Base-by-base conservation (phyloP, 1,140 invertebrate genomes). In the Drosophila bipectinata region DNA sequence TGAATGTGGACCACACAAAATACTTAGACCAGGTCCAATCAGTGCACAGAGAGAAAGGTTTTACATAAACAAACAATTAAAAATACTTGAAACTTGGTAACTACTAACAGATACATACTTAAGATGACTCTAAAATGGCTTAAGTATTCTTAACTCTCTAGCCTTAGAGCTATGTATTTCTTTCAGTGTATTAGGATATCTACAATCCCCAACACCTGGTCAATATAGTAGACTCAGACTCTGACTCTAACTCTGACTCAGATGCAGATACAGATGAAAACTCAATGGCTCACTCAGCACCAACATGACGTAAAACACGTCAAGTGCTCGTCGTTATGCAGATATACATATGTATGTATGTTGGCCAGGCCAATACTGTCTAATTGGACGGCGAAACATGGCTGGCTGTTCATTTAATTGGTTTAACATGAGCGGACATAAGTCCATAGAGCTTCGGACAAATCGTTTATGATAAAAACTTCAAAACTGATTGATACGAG, bases 401-500 rank as follows among this genome's bases (percentile, higher is more conserved):
- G 26, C 52, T 8, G 39, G 56, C 41, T 69, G 64, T 45, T 44
- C 34, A 58, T 26, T 47, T 41, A 30, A 74, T 75, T 56, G 55
- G 54, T 49, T 49, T 37, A 57, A 69, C 61, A 59, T 72, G 66
- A 79, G 63, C 69, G 67, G 66, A 63, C 67, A 69, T 61, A 55
- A 64, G 77, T 73, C 61, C 57, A 51, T 47, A 57, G 24, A 47
- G 59, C n/a, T 59, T 26, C 32, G 51, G 37, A 52, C 58, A 63
- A 84, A 84, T 59, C 68, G 77, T 53, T 85, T 85, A 61, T 80
- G 81, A 85, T 85, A 85, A 85, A 62, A 69, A 49, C 21, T 21
- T 21, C 59, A 10, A 45, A 34, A 24, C 8, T 24, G 62, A 68
- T 69, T 69, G 61, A 66, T 66, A 66, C 18, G 32, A 44, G 34